Evolutionary conservation across 2,888 invertebrate species (phyloP), one percentile per base, ranked within the genome.

Genomic region (Digitonthophagus gazella): DNA sequence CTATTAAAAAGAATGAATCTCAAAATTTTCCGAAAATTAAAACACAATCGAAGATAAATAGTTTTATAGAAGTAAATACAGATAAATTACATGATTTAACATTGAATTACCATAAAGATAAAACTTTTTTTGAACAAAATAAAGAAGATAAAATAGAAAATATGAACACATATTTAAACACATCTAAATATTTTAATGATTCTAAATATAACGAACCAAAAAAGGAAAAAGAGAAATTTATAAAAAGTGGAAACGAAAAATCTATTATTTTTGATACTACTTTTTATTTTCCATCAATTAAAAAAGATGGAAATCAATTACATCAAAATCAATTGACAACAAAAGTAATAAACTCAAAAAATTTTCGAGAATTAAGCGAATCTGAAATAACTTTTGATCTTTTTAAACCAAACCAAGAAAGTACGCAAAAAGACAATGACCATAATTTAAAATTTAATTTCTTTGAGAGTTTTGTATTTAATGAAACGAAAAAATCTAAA

Each of bases 351-450:
- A 57, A 2, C 1, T 14, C 14, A 8, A 44, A 44, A n/a, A 57
- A 57, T n/a, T 57, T 57, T 5, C 57, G 16, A 57, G 16, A 16
- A 18, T 6, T 61, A n/a, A 68, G 15, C 15, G 65, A 65, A 20
- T 65, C 65, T 2, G 54, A 16, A 8, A 44, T 67, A 58, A 64
- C 67, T 15, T 69, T 69, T 64, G n/a, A 28, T 55, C 54, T 67
- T 54, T 69, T 69, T 28, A 58, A 63, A 15, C 69, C 69, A 3
- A 15, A 15, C 1, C 56, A 22, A 4, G 56, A 69, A 63, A 67
- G 69, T 58, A 67, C 69, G 8, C 67, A 64, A 58, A 69, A 67
- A 16, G 65, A 67, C 8, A 11, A 14, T 6, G 65, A 68, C 44
- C 55, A 68, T 11, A 15, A 22, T 18, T 58, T 61, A 15, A 66